Evolutionary conservation across 2,113 vertebrate species (phyloP).

Genomic region (Pluvianellus socialis): DNA sequence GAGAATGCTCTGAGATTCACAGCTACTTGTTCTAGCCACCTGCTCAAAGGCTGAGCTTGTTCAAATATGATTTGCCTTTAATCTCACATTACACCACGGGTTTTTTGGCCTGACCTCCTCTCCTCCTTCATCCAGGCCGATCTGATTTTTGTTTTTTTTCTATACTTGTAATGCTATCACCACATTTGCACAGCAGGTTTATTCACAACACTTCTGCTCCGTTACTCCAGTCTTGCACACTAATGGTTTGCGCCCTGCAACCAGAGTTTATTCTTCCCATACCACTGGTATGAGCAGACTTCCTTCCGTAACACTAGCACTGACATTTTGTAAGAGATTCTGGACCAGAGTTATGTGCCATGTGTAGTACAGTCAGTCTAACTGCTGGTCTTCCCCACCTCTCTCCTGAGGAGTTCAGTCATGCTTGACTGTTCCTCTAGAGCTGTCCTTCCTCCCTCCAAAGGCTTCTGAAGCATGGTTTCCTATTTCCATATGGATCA

Average conservation of each 20-base stretch:
- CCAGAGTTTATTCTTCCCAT: neutral
- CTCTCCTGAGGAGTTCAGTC: neutral
- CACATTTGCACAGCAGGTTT: neutral
- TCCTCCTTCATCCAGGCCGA: neutral
- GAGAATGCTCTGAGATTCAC: neutral
- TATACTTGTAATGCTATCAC: neutral
- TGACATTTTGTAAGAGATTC: neutral
- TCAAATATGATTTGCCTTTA: neutral
- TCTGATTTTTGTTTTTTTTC: neutral
- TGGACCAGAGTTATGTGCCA: neutral
- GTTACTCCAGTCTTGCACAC: neutral
- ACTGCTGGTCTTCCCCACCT: neutral
- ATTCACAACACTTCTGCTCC: neutral
- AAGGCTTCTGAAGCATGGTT: neutral
- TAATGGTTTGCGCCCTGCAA: neutral
- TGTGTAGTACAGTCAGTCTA: neutral
- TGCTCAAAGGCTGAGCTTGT: neutral
- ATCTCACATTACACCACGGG: neutral
- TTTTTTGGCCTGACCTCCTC: neutral
- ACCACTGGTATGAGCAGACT: neutral
- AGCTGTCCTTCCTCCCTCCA: neutral
- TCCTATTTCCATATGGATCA: neutral
- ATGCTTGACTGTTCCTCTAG: neutral
- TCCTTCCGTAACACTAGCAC: neutral
- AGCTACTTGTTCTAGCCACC: neutral